Base-by-base conservation (phyloP, 2,113 vertebrate genomes). In the Gorilla gorilla region DNA sequence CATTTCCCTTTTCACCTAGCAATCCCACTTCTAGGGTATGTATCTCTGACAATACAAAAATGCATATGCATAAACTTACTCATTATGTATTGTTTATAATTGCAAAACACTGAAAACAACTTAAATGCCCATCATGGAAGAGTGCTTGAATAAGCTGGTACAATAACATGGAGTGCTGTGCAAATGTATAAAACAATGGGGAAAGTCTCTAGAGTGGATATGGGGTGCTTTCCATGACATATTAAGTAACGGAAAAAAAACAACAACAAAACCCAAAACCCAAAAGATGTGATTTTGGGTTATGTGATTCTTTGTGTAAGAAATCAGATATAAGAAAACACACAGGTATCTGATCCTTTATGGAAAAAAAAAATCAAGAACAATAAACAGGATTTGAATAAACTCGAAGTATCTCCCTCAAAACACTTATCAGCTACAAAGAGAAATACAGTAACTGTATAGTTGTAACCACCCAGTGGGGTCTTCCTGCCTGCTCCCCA, bases 1-100 rank as follows among this genome's bases (percentile, higher is more conserved):
- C 32, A 61, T 88, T 91, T 96, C 79, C 17, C 57, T 94, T 96
- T 72, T 93, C 27, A 86, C 35, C 50, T 80, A 75, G 32, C 6
- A 94, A 73, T 48, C 32, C 6, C 66, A 83, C 40, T 94, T 89
- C 55, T 52, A 85, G 11, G 30, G 13, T 23, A 45, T 23, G 13
- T 45, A 70, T 70, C 35, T 76, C 64, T 52, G 84, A 81, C 7
- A 45, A 35, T 78, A 30, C 23, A 96, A 94, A 48, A 52, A 27
- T 27, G 27, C 7, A 55, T 22, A 30, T n/a, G 3, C 17, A 93
- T 48, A 16, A 45, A 75, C 0, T 13, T 85, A 55, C 6, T 86
- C 23, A 68, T 27, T 80, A 30, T 38, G 9, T 30, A 35, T 22
- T 85, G 9, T 40, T 88, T 48, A 22, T 38, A 81, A 72, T 35